Conservation (phyloP, 2,797 vertebrate genomes). For the Epinephelus malabaricus region DNA sequence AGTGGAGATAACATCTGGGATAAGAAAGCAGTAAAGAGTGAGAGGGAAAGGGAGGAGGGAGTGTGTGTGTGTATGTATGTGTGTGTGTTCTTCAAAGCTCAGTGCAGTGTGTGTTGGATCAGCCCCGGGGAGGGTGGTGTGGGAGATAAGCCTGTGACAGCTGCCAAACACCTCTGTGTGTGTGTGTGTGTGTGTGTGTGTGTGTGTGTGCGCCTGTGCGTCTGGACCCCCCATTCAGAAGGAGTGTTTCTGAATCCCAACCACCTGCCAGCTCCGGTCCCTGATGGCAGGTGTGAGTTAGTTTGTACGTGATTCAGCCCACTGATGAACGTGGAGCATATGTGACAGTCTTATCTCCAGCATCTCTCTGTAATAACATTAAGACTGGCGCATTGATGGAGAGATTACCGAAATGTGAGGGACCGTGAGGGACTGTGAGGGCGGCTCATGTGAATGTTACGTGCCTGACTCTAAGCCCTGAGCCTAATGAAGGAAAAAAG, state of each 20-base stretch:
- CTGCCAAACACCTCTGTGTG: slow-evolving; percentile 80
- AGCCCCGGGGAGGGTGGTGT: slow-evolving; percentile 71
- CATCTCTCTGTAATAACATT: slow-evolving; percentile 69
- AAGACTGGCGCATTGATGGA: slow-evolving; percentile 64
- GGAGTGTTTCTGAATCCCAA: slow-evolving; percentile 72
- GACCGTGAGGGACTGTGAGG: slow-evolving; percentile 35
- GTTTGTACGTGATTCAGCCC: slow-evolving; percentile 63
- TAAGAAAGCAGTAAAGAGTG: slow-evolving; percentile 69
- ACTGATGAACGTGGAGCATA: slow-evolving; percentile 66
- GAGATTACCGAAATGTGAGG: slow-evolving; percentile 76
- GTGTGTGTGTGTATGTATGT: slow-evolving; percentile 41
- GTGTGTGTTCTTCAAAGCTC: slow-evolving; percentile 58
- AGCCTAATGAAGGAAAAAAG: not conserved
- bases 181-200: slow-evolving; percentile 47
- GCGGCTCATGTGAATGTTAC: slow-evolving; percentile 19
- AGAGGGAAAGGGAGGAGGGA: slow-evolving; percentile 53
- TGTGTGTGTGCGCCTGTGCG: slow-evolving; percentile 35
- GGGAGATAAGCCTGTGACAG: slow-evolving; percentile 83
- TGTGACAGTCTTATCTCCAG: slow-evolving; percentile 68
- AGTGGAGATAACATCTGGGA: slow-evolving; percentile 83
- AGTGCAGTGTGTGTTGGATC: slow-evolving; percentile 68
- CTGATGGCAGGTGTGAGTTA: slow-evolving; percentile 74
- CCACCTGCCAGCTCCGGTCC: slow-evolving; percentile 76
- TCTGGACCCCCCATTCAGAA: slow-evolving; percentile 61
- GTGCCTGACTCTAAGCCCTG: slow-evolving; percentile 15